phyloP scores from a whole-genome alignment of 1,140 invertebrate genomes.

The Dysdera silvatica region DNA sequence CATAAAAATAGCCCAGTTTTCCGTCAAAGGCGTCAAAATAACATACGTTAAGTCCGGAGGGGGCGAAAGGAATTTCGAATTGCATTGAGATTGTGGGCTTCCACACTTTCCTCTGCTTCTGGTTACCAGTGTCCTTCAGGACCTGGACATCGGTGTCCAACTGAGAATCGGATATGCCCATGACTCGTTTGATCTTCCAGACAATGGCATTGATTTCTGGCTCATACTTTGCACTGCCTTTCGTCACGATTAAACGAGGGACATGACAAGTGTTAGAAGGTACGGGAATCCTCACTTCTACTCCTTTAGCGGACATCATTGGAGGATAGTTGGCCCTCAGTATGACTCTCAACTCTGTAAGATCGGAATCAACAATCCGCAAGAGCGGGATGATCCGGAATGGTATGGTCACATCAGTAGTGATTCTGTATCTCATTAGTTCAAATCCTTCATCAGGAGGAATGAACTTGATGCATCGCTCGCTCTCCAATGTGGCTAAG shows the following conservation, averaged over 20 bases:
- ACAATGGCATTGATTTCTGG: slow-evolving; percentile 98
- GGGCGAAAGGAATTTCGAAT: slow-evolving; percentile 86
- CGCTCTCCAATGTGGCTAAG: slow-evolving; percentile 97
- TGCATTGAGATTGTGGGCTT: slow-evolving; percentile 98
- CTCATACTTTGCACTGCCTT: slow-evolving; percentile 98
- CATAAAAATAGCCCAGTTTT: slow-evolving; percentile 97
- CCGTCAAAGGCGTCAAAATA: slow-evolving; percentile 98
- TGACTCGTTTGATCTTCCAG: slow-evolving; percentile 99
- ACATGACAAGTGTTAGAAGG: slow-evolving; percentile 96
- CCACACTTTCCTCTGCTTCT: slow-evolving; percentile 96
- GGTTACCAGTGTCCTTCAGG: slow-evolving; percentile 90
- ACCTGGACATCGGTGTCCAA: slow-evolving; percentile 96
- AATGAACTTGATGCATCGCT: slow-evolving; percentile 98
- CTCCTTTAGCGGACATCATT: slow-evolving; percentile 92
- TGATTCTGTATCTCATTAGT: slow-evolving; percentile 98
- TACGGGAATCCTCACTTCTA: slow-evolving; percentile 89
- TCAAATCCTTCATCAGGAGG: slow-evolving; percentile 99
- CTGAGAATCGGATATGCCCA: slow-evolving; percentile 98
- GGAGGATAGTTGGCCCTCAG: slow-evolving; percentile 98
- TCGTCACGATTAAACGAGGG: slow-evolving; percentile 93
- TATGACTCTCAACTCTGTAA: slow-evolving; percentile 99
- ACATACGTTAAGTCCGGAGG: slow-evolving; percentile 94
- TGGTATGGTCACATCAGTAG: slow-evolving; percentile 96
- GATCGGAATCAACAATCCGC: slow-evolving; percentile 88
- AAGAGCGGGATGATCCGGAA: slow-evolving; percentile 97